Base-by-base conservation (phyloP, 2,797 vertebrate species). In the Perodicticus potto region DNA sequence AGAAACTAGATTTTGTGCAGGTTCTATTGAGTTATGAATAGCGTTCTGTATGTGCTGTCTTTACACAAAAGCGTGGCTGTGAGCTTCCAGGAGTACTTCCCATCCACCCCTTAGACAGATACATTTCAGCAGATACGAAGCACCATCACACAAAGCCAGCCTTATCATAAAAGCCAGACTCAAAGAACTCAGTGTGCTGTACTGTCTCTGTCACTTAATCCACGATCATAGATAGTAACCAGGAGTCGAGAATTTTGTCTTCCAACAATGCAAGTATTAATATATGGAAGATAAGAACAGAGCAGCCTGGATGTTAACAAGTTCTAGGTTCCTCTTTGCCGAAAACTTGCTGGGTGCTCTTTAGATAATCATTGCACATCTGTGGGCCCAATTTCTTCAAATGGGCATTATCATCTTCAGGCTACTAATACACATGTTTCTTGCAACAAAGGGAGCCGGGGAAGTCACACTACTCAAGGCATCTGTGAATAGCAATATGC, bases 261-360 rank as follows among this genome's bases (percentile, higher is more conserved):
- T 34, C 49, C 45, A 91, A 77, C 0, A 78, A 85, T 61, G 40
- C 73, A 85, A 81, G 29, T 16, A 49, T 49, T 49, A 49, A 49
- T 49, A 53, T 1, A 76, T 25, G 89, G 67, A 94, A 88, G 81
- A 53, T 16, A 87, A 83, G 12, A 17, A 81, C 77, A 94, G 45
- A 59, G 29, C 2, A 84, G 45, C 19, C 20, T 86, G 73, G 11
- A n/a, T 57, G 40, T 43, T 53, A 43, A 45, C 4, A 77, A 88
- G 63, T 59, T 86, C 12, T 91, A 76, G 27, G 16, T 63, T 40
- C 9, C 49, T 93, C 67, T 94, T 78, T 40, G 40, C 27, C 10
- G 20, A 85, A 45, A 78, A 67, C 43, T 34, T 59, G 12, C 70
- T 74, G 29, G 69, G 25, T 94, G 7, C 5, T 89, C 12, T 25